Evolutionary conservation across 2,797 vertebrate species (phyloP).

Genomic region (Pseudopleuronectes americanus): DNA sequence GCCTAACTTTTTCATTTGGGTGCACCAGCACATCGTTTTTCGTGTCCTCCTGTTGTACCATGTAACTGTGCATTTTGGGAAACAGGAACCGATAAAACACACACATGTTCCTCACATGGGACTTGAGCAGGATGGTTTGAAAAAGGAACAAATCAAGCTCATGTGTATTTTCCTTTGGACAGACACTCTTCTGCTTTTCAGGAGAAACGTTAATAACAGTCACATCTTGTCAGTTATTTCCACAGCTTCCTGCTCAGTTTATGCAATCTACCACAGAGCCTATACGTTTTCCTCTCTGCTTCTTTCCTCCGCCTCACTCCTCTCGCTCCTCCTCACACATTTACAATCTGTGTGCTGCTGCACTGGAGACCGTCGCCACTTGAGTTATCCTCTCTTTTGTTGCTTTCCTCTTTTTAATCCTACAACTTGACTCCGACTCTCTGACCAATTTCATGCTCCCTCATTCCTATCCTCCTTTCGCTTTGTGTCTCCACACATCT

Average conservation of each 20-base stretch:
- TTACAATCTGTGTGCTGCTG: background rate
- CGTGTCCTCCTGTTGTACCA: too few species aligned
- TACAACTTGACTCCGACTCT: constrained; percentile 29
- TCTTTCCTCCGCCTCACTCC: constrained; percentile 5
- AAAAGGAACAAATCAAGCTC: background rate
- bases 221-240: constrained; percentile 27
- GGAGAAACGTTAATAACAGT: background rate
- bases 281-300: background rate
- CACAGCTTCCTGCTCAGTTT: constrained; percentile 33
- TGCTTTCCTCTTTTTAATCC: constrained; percentile 30
- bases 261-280: constrained; percentile 2
- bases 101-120: too few species aligned
- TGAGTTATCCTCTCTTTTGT: constrained; percentile 18
- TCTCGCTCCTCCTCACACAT: constrained; percentile 6
- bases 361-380: constrained; percentile 5
- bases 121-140: too few species aligned
- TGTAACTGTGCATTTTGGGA: too few species aligned
- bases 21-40: too few species aligned
- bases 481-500: constrained; percentile 21
- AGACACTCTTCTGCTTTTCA: constrained; percentile 2
- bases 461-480: constrained; percentile 21
- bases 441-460: constrained; percentile 41
- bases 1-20: too few species aligned
- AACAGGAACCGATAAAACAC: too few species aligned
- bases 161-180: too few species aligned